These are phyloP conservation scores for Caenorhabditis inopinata DNA, from an alignment of 1,140 invertebrate species.

Conservation along the genomic window DNA sequence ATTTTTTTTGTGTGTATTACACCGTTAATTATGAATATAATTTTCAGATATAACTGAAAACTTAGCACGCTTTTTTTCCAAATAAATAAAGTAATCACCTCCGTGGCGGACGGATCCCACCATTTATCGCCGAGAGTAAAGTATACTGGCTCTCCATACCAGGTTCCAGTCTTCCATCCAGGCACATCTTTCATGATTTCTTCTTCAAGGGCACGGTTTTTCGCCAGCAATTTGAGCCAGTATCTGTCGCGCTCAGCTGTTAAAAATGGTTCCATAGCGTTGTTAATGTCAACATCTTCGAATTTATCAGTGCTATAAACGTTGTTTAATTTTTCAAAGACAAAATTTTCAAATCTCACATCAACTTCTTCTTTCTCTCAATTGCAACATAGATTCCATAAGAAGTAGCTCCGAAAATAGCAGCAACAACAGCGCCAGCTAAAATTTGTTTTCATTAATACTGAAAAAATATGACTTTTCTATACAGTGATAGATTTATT, in stretches of 20 bases:
- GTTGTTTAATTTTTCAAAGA: not conserved
- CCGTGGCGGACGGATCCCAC: constrained; percentile 57
- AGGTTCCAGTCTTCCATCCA: constrained; percentile 68
- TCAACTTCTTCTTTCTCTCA: constrained; percentile 48
- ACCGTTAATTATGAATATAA: too few relatives aligned
- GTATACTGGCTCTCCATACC: constrained; percentile 68
- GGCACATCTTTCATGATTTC: constrained; percentile 70
- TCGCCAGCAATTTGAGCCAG: constrained; percentile 66
- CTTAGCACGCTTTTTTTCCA: not conserved
- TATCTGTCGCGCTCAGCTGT: constrained; percentile 67
- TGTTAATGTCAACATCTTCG: constrained; percentile 67
- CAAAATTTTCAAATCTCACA: constrained; percentile 29
- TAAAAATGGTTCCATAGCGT: constrained; percentile 67
- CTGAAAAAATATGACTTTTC: too few relatives aligned
- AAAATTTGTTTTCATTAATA: not conserved
- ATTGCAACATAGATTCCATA: constrained; percentile 56
- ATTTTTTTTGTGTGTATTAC: too few relatives aligned
- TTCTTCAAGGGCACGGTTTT: constrained; percentile 68
- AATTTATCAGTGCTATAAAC: constrained; percentile 60
- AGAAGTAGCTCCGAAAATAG: constrained; percentile 54
- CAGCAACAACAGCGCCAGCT: constrained; percentile 48
- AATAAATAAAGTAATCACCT: constrained; percentile 36
- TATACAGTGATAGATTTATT: too few relatives aligned
- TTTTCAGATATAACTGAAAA: too few relatives aligned
- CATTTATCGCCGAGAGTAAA: constrained; percentile 67